Percentiles rank a stretch among this genome's conserved stretches.
Evolutionary conservation across 2,888 invertebrate species (phyloP).

Genomic region (Allophyes oxyacanthae): DNA sequence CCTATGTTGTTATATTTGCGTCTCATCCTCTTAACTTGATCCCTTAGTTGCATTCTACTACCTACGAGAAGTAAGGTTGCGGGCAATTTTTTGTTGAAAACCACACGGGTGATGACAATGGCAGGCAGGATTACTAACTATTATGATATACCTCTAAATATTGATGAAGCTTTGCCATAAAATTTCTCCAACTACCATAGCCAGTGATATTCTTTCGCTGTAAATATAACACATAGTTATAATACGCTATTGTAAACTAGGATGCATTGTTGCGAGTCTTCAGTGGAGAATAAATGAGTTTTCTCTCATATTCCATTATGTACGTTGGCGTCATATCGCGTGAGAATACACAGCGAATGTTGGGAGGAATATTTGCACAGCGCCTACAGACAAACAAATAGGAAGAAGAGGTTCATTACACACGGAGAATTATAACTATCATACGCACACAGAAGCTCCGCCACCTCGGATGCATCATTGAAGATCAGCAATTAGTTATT

Average conservation of each 20-base stretch:
- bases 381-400: not conserved
- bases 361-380: conserved; percentile 21
- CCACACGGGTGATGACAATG: too few species aligned
- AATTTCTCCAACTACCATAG: not conserved
- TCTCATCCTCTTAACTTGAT: too few species aligned
- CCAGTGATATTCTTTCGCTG: conserved; percentile 2
- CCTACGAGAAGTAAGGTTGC: too few species aligned
- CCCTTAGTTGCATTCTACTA: too few species aligned
- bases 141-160: too few species aligned
- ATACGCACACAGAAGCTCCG: too few species aligned
- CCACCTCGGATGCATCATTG: too few species aligned
- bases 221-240: conserved; percentile 8
- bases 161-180: not conserved
- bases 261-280: conserved; percentile 43
- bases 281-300: conserved; percentile 58
- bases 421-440: too few species aligned
- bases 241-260: conserved; percentile 39
- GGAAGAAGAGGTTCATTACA: conserved; percentile 3
- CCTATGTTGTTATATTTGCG: too few species aligned
- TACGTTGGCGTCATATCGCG: conserved; percentile 28
- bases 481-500: too few species aligned
- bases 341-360: conserved; percentile 27
- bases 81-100: too few species aligned
- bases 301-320: conserved; percentile 49
- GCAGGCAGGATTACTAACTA: too few species aligned